Evolutionary conservation across 1,140 invertebrate species (phyloP).

Genomic region (Temnothorax nylanderi): DNA sequence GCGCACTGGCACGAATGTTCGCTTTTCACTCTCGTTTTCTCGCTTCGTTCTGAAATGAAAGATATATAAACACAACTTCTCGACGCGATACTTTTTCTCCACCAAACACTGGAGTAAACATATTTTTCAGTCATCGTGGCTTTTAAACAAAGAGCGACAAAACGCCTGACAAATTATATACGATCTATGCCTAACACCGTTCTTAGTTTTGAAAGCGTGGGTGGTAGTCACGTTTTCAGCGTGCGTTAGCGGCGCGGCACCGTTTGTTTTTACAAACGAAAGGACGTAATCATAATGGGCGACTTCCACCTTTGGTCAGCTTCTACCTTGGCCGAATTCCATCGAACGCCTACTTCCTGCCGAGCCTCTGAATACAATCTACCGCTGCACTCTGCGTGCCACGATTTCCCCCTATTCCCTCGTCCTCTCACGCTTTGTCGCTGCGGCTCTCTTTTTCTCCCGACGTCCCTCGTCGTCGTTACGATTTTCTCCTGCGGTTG

Average conservation of each 20-base stretch:
- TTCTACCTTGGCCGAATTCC: constrained; percentile 85
- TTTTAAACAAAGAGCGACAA: constrained; percentile 6
- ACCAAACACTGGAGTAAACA: background rate
- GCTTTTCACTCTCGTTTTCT: background rate
- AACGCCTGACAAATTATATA: background rate
- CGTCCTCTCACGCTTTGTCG: constrained; percentile 51
- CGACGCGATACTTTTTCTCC: background rate
- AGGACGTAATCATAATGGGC: constrained; percentile 79
- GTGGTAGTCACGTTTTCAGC: constrained; percentile 32
- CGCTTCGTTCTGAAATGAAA: background rate
- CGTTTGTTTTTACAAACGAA: constrained; percentile 80
- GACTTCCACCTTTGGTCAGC: constrained; percentile 82
- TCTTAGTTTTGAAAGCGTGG: constrained; percentile 43
- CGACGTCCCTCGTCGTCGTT: constrained; percentile 44
- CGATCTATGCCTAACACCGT: background rate
- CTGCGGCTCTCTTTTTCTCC: constrained; percentile 33
- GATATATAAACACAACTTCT: background rate
- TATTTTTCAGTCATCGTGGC: background rate
- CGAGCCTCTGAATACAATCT: constrained; percentile 82
- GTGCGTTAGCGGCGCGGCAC: constrained; percentile 64
- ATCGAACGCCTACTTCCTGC: constrained; percentile 84
- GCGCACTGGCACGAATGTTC: background rate
- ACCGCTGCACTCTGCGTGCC: constrained; percentile 73
- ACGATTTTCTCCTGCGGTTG: constrained; percentile 61
- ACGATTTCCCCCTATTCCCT: constrained; percentile 62